Evolutionary conservation across 92 coral and sea anemone genomes (phyloP), one percentile per base, ranked within the genome.

Genomic region (Porites divaricata): DNA sequence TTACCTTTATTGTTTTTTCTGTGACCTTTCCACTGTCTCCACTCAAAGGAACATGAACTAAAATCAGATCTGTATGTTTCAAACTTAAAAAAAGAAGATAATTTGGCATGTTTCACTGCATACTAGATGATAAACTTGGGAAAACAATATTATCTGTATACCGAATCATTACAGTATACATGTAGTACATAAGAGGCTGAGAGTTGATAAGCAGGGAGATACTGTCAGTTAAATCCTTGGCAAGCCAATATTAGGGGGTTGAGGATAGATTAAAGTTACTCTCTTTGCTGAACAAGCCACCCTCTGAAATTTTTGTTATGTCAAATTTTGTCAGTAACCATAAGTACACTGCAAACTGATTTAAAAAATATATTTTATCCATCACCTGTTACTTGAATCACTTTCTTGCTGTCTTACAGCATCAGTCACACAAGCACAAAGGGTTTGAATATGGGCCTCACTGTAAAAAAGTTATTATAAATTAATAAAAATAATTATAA

Each of bases 1-100:
- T 35, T 35, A 95, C 96, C 98, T 93, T 93, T 24, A 91, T 87
- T 45, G 92, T 85, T 72, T 94, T 96, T 50, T 96, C 99, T 70
- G 95, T 83, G 78, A 95, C 26, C 71, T 96, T 96, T 71, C 88
- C 84, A 62, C 91, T 90, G 22, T 96, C 99, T 53, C 94, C 94
- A 68, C 91, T 90, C 53, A 80, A 92, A 19, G 90, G 87, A 49
- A 96, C 98, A 87, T 96, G 99, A 51, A 96, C 68, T 49, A 96
- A 52, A 10, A 88, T 89, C 67, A 96, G 91, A 81, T 96, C 98
- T 49, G 93, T 64, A 83, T 83, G 79, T 72, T 89, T 90, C 62
- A 96, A 59, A 66, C 93, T 89, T 78, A 54, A 87, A 80, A 59
- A 28, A 2, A 2, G 12, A 70, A 52, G 57, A 28, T 6, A 74